Percentiles rank a stretch among this genome's conserved stretches.
phyloP scores from a whole-genome alignment of 1,140 invertebrate genomes.

The Drosophila dunni region DNA sequence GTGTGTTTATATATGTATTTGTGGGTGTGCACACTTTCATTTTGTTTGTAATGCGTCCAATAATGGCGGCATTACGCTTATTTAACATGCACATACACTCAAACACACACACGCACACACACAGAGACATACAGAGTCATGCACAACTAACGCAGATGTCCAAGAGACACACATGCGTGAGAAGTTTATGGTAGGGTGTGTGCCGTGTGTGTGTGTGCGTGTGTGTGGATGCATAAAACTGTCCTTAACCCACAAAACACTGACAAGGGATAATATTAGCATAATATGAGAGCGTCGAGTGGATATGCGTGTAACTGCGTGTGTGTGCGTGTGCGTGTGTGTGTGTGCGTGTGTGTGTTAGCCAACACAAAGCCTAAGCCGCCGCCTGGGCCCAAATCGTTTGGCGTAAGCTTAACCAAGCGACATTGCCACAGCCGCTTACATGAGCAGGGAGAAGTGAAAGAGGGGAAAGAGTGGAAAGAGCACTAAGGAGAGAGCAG shows the following conservation, averaged over 20 bases:
- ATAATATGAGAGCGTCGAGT: constrained; percentile 63
- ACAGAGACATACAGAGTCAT: constrained; percentile 21
- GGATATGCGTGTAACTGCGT: constrained; percentile 23
- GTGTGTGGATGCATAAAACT: constrained; percentile 67
- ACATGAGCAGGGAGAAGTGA: background rate
- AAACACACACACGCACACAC: constrained; percentile 27
- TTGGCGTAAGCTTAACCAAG: constrained; percentile 45
- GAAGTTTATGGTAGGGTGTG: constrained; percentile 28
- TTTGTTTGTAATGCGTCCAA: constrained; percentile 82
- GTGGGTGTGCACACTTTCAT: constrained; percentile 60
- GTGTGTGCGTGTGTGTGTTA: constrained; percentile 35
- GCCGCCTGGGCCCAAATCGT: constrained; percentile 52
- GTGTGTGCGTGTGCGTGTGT: constrained; percentile 23
- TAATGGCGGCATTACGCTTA: constrained; percentile 82
- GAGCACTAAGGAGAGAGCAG: background rate
- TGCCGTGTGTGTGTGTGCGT: constrained; percentile 32
- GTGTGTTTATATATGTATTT: constrained; percentile 22
- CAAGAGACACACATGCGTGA: constrained; percentile 48
- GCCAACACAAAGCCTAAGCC: constrained; percentile 69
- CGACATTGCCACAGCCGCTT: constrained; percentile 26
- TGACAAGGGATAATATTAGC: constrained; percentile 73
- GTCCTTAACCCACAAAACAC: constrained; percentile 80
- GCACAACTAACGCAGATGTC: constrained; percentile 58
- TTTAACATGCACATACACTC: constrained; percentile 74
- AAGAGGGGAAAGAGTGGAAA: background rate